These are phyloP conservation scores for Troides oblongomaculatus DNA, from an alignment of 2,888 invertebrate species.

Conservation along the genomic window DNA sequence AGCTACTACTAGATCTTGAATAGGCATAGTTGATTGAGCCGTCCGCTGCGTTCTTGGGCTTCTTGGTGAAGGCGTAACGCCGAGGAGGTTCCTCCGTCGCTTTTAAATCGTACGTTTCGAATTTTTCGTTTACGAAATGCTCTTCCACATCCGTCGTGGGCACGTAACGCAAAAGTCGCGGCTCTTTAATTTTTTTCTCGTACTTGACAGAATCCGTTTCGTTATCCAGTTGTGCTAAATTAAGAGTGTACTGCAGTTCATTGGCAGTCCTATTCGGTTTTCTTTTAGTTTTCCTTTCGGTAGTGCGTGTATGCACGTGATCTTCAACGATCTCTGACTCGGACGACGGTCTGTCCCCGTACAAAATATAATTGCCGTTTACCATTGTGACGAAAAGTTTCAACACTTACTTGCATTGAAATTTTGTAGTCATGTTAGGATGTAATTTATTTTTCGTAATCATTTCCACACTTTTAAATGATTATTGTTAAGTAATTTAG, in stretches of 20 bases:
- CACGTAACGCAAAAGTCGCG: slow-evolving; percentile 65
- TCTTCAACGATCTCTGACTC: slow-evolving; percentile 71
- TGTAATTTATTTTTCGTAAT: slow-evolving; percentile 39
- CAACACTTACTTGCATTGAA: slow-evolving; percentile 33
- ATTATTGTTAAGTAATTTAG: slow-evolving; percentile 24
- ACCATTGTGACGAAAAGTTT: slow-evolving; percentile 59
- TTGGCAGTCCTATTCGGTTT: slow-evolving; percentile 61
- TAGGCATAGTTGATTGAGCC: slow-evolving; percentile 71
- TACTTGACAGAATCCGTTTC: slow-evolving; percentile 72
- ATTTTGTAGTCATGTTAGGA: slow-evolving; percentile 34
- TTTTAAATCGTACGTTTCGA: slow-evolving; percentile 69
- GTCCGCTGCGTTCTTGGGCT: slow-evolving; percentile 67
- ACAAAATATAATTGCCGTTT: slow-evolving; percentile 72
- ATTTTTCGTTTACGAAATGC: slow-evolving; percentile 65
- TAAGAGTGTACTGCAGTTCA: slow-evolving; percentile 62
- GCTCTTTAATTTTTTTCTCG: slow-evolving; percentile 71
- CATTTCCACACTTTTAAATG: slow-evolving; percentile 41
- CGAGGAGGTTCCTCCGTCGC: slow-evolving; percentile 61
- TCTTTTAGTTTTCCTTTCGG: slow-evolving; percentile 60
- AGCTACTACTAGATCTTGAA: slow-evolving; percentile 69
- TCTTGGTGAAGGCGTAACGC: slow-evolving; percentile 65
- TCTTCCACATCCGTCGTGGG: slow-evolving; percentile 69
- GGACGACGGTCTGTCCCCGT: slow-evolving; percentile 68
- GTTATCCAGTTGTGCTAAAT: slow-evolving; percentile 64
- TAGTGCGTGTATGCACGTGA: slow-evolving; percentile 62